Evolutionary conservation across 2,888 invertebrate genomes (phyloP), one percentile per base, ranked within the genome.

Genomic region (Athrips mouffetella): DNA sequence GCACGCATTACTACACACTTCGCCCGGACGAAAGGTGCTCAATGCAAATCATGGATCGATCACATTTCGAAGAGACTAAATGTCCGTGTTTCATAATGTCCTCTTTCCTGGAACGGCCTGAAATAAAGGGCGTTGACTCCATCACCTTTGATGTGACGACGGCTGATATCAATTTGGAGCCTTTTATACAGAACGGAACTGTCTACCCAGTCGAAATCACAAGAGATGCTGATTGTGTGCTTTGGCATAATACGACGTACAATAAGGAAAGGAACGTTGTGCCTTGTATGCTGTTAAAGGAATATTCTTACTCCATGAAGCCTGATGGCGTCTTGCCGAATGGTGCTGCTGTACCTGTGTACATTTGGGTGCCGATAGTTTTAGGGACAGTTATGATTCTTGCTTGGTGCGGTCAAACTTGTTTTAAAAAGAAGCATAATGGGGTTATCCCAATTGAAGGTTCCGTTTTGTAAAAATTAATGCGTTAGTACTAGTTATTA

Each of bases 61-160:
- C 62, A 15, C 72, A 75, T 41, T 80, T 78, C 45, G 82, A 85
- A 55, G 80, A 87, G 58, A 80, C 77, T 0, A 55, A 51, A 37
- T 69, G 86, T 33, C 86, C 86, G 3, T 87, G 87, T 57, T 78
- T 83, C 45, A 73, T 86, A 61, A 76, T 87, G 70, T 86, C 87
- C 0, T 78, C 84, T 1, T 86, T 86, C 51, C 65, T 82, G 52
- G 67, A 73, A 11, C 58, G 70, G 4, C 59, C 65, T 0, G 58
- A 60, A 2, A 58, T 70, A 8, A 55, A 56, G 8, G 44, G 60
- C 6, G 61, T 67, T 1, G 67, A 67, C 33, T 51, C 72, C 0
- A 59, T 65, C 25, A 57, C 71, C 15, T 61, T 85, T 48, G 79
- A 86, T 47, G 80, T 86, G 50, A 69, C 76, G 3, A 73, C 80